Conservation (phyloP, 2,888 invertebrate genomes). For the Phaonia tiefii region DNA sequence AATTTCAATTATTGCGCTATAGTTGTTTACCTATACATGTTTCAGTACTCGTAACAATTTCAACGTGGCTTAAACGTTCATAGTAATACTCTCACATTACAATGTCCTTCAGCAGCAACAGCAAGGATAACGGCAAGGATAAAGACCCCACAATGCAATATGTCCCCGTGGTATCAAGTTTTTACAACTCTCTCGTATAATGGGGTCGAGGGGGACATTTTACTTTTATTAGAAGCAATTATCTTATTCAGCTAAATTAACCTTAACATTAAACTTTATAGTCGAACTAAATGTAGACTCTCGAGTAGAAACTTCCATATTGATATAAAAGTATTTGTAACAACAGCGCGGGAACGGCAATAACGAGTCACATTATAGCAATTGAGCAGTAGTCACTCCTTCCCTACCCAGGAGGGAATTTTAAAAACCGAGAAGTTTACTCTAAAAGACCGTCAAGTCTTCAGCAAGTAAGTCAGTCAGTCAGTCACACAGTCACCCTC, state of each 20-base stretch:
- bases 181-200: not conserved
- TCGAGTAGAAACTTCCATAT: not conserved
- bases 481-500: slow-evolving; percentile 9
- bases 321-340: not conserved
- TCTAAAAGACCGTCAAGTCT: too few species aligned
- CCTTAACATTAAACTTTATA: slow-evolving; percentile 47
- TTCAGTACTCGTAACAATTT: not conserved
- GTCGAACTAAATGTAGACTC: not conserved
- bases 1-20: slow-evolving; percentile 3
- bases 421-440: not conserved
- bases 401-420: not conserved
- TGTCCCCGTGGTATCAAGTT: not conserved
- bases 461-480: not conserved
- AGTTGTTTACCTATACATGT: not conserved
- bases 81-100: not conserved
- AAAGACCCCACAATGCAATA: not conserved
- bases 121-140: not conserved
- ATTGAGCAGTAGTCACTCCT: too few species aligned
- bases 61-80: not conserved
- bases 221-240: slow-evolving; percentile 44
- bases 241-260: slow-evolving; percentile 36
- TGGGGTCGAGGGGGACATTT: not conserved
- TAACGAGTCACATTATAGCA: too few species aligned
- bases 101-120: slow-evolving; percentile 3
- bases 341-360: not conserved